A percentile compares a stretch with the other conserved stretches of the same genome.
Conservation (phyloP, 1,140 invertebrate species). For the Diplogasteroides magnus region DNA sequence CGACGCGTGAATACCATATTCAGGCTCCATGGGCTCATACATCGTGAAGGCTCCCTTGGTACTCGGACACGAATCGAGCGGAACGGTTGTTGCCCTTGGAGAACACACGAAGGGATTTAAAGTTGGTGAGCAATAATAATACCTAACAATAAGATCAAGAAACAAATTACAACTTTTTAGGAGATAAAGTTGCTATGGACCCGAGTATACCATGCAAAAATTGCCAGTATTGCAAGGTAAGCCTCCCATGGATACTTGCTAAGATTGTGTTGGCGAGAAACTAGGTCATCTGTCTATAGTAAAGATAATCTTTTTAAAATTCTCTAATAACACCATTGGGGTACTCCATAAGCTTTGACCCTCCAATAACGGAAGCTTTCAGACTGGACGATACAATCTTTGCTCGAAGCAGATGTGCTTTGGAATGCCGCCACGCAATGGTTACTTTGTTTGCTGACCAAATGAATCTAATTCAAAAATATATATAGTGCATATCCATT, state of each 20-base stretch:
- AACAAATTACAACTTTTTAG: not conserved
- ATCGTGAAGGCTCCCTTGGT: constrained; percentile 74
- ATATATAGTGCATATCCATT: too few species aligned
- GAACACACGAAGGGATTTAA: constrained; percentile 69
- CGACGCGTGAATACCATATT: too few species aligned
- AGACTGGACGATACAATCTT: constrained; percentile 77
- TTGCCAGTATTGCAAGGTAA: constrained; percentile 75
- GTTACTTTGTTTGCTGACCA: too few species aligned
- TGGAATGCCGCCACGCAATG: constrained; percentile 81
- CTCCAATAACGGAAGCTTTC: too few species aligned
- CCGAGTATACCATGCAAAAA: constrained; percentile 79
- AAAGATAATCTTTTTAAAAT: too few species aligned
- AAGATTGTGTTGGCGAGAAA: too few species aligned
- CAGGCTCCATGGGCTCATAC: constrained; percentile 72
- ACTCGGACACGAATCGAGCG: constrained; percentile 79
- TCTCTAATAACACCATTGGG: too few species aligned
- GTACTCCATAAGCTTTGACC: not conserved
- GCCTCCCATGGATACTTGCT: not conserved
- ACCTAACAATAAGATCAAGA: too few species aligned
- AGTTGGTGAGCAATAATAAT: too few species aligned
- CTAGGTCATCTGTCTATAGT: too few species aligned
- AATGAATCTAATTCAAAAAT: too few species aligned
- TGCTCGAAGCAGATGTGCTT: constrained; percentile 79
- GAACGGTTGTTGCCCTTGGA: constrained; percentile 68
- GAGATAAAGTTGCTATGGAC: constrained; percentile 83